Conservation (phyloP, 2,888 invertebrate genomes). For the Merodon equestris region DNA sequence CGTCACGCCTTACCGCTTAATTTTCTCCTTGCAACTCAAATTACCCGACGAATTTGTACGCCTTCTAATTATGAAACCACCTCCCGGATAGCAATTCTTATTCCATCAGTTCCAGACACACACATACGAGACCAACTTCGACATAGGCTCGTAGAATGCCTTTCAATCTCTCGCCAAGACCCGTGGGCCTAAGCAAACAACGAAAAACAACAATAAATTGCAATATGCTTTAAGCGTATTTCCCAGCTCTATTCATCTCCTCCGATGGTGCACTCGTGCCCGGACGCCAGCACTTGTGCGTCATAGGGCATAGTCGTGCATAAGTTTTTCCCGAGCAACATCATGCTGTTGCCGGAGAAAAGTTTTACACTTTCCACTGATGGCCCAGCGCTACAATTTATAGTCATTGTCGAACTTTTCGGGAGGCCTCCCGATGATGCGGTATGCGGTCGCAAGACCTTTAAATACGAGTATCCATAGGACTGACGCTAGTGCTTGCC, state of each 20-base stretch:
- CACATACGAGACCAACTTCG: no score
- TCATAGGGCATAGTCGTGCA: conserved; percentile 43
- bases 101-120: background rate
- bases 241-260: conserved; percentile 40
- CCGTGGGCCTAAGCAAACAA: conserved; percentile 42
- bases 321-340: conserved; percentile 49
- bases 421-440: conserved; percentile 34
- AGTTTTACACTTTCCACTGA: conserved; percentile 59
- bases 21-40: background rate
- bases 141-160: no score
- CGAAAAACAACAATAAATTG: conserved; percentile 62
- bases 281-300: conserved; percentile 6
- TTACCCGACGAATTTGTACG: conserved; percentile 43
- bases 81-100: no score
- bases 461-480: conserved; percentile 21
- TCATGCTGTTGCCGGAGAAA: conserved; percentile 34
- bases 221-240: conserved; percentile 66
- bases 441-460: conserved; percentile 50
- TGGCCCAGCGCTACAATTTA: conserved; percentile 64
- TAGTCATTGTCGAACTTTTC: conserved; percentile 65
- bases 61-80: conserved; percentile 13
- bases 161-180: background rate
- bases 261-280: conserved; percentile 14
- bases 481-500: conserved; percentile 12
- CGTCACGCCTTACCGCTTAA: no score